phyloP scores from a whole-genome alignment of 2,888 invertebrate species.

The Chymomyza fuscimana region DNA sequence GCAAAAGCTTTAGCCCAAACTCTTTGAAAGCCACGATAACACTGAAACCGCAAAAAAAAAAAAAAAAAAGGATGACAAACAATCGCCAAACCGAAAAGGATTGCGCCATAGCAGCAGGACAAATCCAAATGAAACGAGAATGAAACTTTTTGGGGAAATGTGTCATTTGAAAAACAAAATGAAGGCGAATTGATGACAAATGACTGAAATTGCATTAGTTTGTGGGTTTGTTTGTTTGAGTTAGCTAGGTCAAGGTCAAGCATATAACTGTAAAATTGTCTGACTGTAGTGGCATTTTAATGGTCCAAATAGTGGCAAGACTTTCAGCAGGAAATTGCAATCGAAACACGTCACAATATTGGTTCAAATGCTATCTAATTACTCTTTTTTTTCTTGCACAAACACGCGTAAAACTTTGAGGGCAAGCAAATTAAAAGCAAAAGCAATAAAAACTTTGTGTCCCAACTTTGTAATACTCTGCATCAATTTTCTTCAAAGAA shows the following conservation, averaged over 20 bases:
- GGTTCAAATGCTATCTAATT: slow-evolving; percentile 49
- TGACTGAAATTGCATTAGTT: slow-evolving; percentile 5
- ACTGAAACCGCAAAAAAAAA: slow-evolving; percentile 37
- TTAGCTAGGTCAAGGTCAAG: slow-evolving; percentile 1
- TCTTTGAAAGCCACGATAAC: slow-evolving; percentile 40
- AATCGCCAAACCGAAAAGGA: slow-evolving; percentile 44
- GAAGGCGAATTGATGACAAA: slow-evolving; percentile 32
- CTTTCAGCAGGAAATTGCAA: slow-evolving; percentile 20
- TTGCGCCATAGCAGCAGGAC: slow-evolving; percentile 33
- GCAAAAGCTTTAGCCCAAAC: slow-evolving; percentile 51
- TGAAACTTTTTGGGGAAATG: background rate
- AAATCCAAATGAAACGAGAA: background rate
- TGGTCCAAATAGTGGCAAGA: background rate
- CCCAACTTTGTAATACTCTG: background rate
- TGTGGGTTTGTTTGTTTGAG: background rate
- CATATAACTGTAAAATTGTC: slow-evolving; percentile 2
- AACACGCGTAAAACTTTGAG: slow-evolving; percentile 18
- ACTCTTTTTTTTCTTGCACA: slow-evolving; percentile 30
- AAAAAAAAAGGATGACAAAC: slow-evolving; percentile 49
- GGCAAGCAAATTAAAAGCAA: slow-evolving; percentile 33
- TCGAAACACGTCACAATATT: slow-evolving; percentile 45
- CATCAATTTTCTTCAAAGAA: background rate
- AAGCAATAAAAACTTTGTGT: slow-evolving; percentile 22
- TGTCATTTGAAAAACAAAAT: background rate
- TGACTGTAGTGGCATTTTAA: background rate